Base-by-base conservation (phyloP, 2,888 invertebrate genomes). In the Orgyia antiqua region DNA sequence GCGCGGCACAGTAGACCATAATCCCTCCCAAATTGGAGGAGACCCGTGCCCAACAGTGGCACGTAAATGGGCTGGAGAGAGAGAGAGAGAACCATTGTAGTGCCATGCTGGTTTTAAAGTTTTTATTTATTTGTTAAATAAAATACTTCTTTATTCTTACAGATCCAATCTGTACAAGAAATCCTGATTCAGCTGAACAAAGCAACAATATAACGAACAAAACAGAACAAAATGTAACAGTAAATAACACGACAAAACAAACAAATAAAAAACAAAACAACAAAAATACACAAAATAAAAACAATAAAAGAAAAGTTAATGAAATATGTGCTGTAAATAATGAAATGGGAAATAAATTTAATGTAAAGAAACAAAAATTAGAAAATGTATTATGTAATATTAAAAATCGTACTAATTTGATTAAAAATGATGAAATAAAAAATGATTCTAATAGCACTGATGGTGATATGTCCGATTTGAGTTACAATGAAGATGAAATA, bases 291-390 rank as follows among this genome's bases (percentile, higher is more conserved):
- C n/a, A n/a, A n/a, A 20, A 20, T n/a, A 7, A 8, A 20, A n/a
- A 20, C 1, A 21, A 27, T 3, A 24, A 31, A 27, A 24, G 8
- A 24, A 24, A 13, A 36, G 19, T 3, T 12, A 28, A 13, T 31
- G 27, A 31, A 28, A 31, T 12, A 21, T 5, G 23, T 2, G n/a
- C n/a, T 7, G 34, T 24, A 3, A 38, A 23, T 6, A 33, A 37
- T 13, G 52, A 51, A 1, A n/a, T n/a, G n/a, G n/a, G n/a, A n/a
- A n/a, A n/a, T n/a, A 65, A 49, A 37, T 73, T 75, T 18, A 44
- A 54, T 1, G 59, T 61, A 5, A 79, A 76, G 39, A 57, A 68
- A 6, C 60, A 36, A 0, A 82, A 80, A 46, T 36, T 84, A 17
- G 82, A 83, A 56, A 48, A 41, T 13, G 31, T 70, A 3, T 33